A percentile compares a stretch with the other conserved stretches of the same genome.
These are phyloP conservation scores for Hephaestus fuliginosus DNA, from an alignment of 2,797 vertebrate species.

Conservation along the genomic window DNA sequence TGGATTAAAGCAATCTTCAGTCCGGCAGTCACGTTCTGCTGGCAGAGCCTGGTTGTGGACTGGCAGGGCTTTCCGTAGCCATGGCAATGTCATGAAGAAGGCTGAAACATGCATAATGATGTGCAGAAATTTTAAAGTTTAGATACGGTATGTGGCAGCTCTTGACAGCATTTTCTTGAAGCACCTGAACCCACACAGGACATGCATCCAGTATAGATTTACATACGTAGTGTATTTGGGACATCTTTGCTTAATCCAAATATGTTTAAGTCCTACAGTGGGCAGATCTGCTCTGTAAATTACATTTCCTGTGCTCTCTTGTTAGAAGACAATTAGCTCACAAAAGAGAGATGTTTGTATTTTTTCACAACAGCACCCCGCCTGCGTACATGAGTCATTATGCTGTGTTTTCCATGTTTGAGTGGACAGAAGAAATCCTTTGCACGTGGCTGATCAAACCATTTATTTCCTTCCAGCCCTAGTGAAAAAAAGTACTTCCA, in stretches of 20 bases:
- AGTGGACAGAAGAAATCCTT: no score
- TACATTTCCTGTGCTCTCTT: background rate
- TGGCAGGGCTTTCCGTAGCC: constrained; percentile 31
- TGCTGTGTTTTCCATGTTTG: background rate
- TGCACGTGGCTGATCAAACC: no score
- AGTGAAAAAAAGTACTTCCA: no score
- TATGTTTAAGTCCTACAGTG: background rate
- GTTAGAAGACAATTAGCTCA: background rate
- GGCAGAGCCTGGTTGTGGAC: background rate
- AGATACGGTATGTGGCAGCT: background rate
- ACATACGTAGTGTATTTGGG: background rate
- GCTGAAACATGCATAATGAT: constrained; percentile 18
- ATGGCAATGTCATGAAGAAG: constrained; percentile 29
- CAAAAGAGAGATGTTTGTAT: no score
- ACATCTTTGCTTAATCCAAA: constrained; percentile 16
- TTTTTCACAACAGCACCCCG: background rate
- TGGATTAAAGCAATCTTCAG: constrained; percentile 54
- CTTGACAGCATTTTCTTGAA: constrained; percentile 18
- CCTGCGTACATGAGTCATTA: background rate
- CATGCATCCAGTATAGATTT: constrained; percentile 5
- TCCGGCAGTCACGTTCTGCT: constrained; percentile 30
- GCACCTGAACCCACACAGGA: background rate
- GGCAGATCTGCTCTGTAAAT: background rate
- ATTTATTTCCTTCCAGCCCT: no score
- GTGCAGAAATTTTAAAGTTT: constrained; percentile 25